Evolutionary conservation across 2,797 vertebrate genomes (phyloP), one percentile per base, ranked within the genome.

Genomic region (Schizopygopsis malacanthus): DNA sequence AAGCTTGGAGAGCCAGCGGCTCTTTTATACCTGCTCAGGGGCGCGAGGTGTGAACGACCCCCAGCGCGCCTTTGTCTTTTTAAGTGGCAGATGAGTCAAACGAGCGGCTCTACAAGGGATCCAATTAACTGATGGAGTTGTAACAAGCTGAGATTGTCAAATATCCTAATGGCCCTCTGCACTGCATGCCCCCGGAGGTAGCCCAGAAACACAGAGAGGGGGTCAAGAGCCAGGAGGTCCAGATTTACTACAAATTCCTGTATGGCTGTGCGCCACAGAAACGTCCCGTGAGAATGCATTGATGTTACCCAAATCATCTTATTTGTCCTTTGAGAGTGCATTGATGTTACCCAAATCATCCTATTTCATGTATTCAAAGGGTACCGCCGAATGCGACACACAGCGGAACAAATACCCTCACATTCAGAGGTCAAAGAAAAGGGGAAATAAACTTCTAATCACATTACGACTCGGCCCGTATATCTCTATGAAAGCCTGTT

Each of bases 111-210:
- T 92, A 95, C 93, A 94, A 95, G 93, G 92, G 93, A 94, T 95
- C 95, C 95, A 95, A 96, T 96, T 96, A 96, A 96, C 95, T 94
- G 95, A 94, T 92, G 93, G 92, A 95, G 93, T 93, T 92, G 93
- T 94, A 90, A 95, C 95, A 96, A 95, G 93, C 94, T 94, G 94
- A 90, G 95, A 92, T 94, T 95, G 95, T 95, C 95, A 96, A 95
- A 95, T 94, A 95, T 94, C 93, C 94, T 92, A 91, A 92, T 92
- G 91, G 90, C 91, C 91, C 94, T 95, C 95, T 94, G 93, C 94
- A 94, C 94, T 92, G 92, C 91, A 87, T 94, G 93, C 89, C 94
- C 81, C 88, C 94, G 93, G 95, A 90, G 89, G 90, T 91, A 89
- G 81, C 88, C 93, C 83, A 78, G 77, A 87, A 88, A 85, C 79